Evolutionary conservation across 2,113 vertebrate genomes (phyloP), one percentile per base, ranked within the genome.

Genomic region (Paratilapia polleni): DNA sequence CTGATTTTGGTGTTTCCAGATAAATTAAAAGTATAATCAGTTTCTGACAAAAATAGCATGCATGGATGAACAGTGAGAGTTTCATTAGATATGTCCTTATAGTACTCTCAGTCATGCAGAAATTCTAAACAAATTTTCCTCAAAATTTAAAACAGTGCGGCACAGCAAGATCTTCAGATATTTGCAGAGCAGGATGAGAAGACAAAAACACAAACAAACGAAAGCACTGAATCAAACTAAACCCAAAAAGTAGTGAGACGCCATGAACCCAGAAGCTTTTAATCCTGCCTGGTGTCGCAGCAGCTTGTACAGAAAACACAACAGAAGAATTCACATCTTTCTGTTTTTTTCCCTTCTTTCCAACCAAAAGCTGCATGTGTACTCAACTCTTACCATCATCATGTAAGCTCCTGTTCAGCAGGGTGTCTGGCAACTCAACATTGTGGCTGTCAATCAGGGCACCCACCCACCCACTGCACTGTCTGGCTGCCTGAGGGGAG

Each of bases 401-500:
- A 43, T 74, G 82, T 74, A 24, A 62, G 83, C 74, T 15, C 41
- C 62, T 64, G 10, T 88, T 88, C 81, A 83, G 73, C 31, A 5
- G 77, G 75, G 70, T 38, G 84, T 81, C 87, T 85, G 85, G 73
- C 63, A 82, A 85, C 88, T 78, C 82, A 75, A 84, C 19, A 36
- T 80, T 36, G 61, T 13, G 5, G 56, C 89, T 92, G 89, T 89
- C 91, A 88, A 81, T 89, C 89, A 86, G 22, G 31, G 63, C 80
- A 26, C 57, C 76, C 73, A 77, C 68, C 76, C 58, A 63, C 26
- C 77, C 58, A 64, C 28, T 20, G 8, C 17, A 17, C 58, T 31
- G 49, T 9, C 73, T 62, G 11, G 24, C 78, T 88, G 81, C 47
- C 78, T 84, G 66, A 11, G 73, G 70, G 83, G 80, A 82, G 78